These are phyloP conservation scores for Papilio protenor DNA, from an alignment of 2,888 invertebrate species.

Conservation along the genomic window DNA sequence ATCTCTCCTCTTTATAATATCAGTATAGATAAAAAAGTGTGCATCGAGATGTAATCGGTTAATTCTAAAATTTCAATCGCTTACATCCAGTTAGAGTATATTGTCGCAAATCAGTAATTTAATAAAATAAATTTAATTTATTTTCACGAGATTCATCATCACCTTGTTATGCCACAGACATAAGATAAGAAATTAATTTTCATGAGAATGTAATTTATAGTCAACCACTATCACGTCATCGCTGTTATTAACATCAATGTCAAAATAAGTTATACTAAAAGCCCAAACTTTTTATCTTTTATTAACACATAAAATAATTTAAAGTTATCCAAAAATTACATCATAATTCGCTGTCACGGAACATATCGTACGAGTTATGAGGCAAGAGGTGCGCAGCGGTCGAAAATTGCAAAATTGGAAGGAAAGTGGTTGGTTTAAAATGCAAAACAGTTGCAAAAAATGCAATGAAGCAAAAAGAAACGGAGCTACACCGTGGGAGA, in stretches of 20 bases:
- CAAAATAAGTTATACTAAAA: neutral
- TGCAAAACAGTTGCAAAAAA: slow-evolving; percentile 67
- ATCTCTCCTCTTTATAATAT: too few relatives aligned
- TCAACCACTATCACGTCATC: neutral
- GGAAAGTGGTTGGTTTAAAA: slow-evolving; percentile 77
- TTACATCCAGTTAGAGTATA: neutral
- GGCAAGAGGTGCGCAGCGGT: slow-evolving; percentile 59
- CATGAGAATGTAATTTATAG: neutral
- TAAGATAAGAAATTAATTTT: neutral
- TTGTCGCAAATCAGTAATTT: neutral
- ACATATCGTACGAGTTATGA: slow-evolving; percentile 56
- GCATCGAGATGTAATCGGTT: too few relatives aligned
- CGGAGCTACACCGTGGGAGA: slow-evolving; percentile 78
- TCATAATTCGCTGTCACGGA: slow-evolving; percentile 43
- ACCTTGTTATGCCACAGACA: too few relatives aligned
- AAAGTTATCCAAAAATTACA: slow-evolving; percentile 6
- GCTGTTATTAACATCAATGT: neutral
- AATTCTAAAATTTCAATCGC: too few relatives aligned
- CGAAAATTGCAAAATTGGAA: slow-evolving; percentile 76
- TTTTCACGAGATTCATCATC: neutral
- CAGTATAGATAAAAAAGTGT: too few relatives aligned
- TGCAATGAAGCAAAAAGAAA: slow-evolving; percentile 53
- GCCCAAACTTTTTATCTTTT: neutral
- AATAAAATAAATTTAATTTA: too few relatives aligned
- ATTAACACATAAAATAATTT: neutral